Evolutionary conservation across 2,888 invertebrate genomes (phyloP).

Genomic region (Opisthograptis luteolata): DNA sequence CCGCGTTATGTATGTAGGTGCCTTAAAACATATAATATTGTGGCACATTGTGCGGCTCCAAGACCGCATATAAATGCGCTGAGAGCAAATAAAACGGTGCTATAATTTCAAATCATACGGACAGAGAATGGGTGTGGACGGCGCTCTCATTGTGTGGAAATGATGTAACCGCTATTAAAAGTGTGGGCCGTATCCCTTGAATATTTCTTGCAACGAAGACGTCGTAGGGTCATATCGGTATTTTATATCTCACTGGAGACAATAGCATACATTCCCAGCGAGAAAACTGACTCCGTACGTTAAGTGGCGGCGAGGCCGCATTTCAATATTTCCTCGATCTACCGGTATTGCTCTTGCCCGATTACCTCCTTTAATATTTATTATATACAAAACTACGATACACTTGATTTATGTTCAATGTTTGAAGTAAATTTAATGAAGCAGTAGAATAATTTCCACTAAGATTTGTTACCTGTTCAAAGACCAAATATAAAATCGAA

Average conservation of each 20-base stretch:
- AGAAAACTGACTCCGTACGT: slow-evolving; percentile 67
- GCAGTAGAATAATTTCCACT: slow-evolving; percentile 42
- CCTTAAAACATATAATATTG: slow-evolving; percentile 78
- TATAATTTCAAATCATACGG: slow-evolving; percentile 85
- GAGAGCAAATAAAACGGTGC: slow-evolving; percentile 84
- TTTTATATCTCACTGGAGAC: slow-evolving; percentile 82
- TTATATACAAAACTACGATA: slow-evolving; percentile 38
- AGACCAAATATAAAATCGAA: slow-evolving; percentile 53
- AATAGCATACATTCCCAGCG: slow-evolving; percentile 80
- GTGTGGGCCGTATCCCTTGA: slow-evolving; percentile 84
- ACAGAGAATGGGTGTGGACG: slow-evolving; percentile 85
- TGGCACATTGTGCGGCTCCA: slow-evolving; percentile 77
- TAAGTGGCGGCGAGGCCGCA: slow-evolving; percentile 68
- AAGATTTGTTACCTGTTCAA: slow-evolving; percentile 51
- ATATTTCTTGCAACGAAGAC: slow-evolving; percentile 84
- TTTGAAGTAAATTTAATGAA: slow-evolving; percentile 47
- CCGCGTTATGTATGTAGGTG: slow-evolving; percentile 67
- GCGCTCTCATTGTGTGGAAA: slow-evolving; percentile 84
- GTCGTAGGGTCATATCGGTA: slow-evolving; percentile 83
- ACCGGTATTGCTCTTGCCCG: slow-evolving; percentile 48
- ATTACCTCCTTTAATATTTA: slow-evolving; percentile 57
- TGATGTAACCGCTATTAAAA: slow-evolving; percentile 85
- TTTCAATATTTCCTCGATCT: slow-evolving; percentile 64
- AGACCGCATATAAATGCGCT: slow-evolving; percentile 82
- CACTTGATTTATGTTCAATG: slow-evolving; percentile 45